Evolutionary conservation across 2,797 vertebrate genomes (phyloP).

Genomic region (Brachyalestes nurse): DNA sequence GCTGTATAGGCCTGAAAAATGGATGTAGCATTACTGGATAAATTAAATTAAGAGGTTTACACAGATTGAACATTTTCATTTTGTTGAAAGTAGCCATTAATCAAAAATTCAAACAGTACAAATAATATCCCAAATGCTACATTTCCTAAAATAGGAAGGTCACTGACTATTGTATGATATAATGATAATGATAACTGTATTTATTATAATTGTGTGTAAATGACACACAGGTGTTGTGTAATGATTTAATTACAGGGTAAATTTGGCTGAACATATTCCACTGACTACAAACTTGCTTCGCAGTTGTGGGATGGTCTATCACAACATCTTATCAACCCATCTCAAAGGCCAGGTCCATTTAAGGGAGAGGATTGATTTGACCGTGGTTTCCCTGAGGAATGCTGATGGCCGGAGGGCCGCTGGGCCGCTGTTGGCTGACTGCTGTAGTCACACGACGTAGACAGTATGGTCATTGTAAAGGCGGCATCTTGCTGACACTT

Average conservation of each 20-base stretch:
- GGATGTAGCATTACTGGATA: not conserved
- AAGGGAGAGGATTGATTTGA: not conserved
- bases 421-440: not conserved
- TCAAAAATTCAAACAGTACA: no score
- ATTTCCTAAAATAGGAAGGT: no score
- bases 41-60: not conserved
- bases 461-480: not conserved
- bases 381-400: not conserved
- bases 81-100: not conserved
- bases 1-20: not conserved
- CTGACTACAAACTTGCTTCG: not conserved
- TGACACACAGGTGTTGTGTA: not conserved
- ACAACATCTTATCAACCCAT: constrained; percentile 2
- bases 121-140: no score
- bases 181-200: no score
- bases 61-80: not conserved
- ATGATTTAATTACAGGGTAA: not conserved
- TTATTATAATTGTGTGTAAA: no score
- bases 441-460: not conserved
- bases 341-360: not conserved
- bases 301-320: not conserved
- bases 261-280: not conserved
- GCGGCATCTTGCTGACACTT: not conserved
- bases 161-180: no score
- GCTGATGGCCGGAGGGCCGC: not conserved